These are phyloP conservation scores for Heliconius ethilla DNA, from an alignment of 2,888 invertebrate genomes.

Conservation along the genomic window DNA sequence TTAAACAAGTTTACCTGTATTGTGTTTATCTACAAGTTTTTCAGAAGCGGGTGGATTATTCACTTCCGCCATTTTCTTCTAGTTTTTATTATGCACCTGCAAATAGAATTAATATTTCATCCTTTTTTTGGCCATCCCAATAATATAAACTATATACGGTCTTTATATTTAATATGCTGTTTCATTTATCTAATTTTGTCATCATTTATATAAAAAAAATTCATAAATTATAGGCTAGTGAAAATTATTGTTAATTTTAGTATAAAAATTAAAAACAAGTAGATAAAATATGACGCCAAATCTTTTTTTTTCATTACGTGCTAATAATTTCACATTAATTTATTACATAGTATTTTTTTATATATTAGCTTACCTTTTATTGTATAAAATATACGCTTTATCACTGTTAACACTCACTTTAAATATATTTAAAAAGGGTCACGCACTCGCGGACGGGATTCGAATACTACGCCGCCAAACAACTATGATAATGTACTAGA, in stretches of 20 bases:
- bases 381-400: conserved; percentile 56
- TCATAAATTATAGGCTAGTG: not conserved
- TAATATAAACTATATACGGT: not conserved
- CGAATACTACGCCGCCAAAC: conserved; percentile 50
- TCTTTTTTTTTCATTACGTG: conserved; percentile 31
- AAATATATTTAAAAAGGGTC: conserved; percentile 61
- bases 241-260: conserved; percentile 7
- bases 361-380: conserved; percentile 51
- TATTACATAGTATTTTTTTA: not conserved
- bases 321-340: not conserved
- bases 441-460: conserved; percentile 53
- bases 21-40: conserved; percentile 69
- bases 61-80: conserved; percentile 66
- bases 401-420: conserved; percentile 64
- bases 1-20: conserved; percentile 58
- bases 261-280: not conserved
- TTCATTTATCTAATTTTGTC: not conserved
- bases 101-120: conserved; percentile 32
- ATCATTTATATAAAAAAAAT: not conserved
- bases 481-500: conserved; percentile 34
- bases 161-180: not conserved
- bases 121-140: not conserved
- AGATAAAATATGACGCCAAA: conserved; percentile 34
- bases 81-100: conserved; percentile 39
- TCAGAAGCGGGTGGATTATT: conserved; percentile 58